A percentile compares a stretch with the other conserved stretches of the same genome.
Conservation (phyloP, 2,113 vertebrate genomes). For the Ammospiza nelsoni region DNA sequence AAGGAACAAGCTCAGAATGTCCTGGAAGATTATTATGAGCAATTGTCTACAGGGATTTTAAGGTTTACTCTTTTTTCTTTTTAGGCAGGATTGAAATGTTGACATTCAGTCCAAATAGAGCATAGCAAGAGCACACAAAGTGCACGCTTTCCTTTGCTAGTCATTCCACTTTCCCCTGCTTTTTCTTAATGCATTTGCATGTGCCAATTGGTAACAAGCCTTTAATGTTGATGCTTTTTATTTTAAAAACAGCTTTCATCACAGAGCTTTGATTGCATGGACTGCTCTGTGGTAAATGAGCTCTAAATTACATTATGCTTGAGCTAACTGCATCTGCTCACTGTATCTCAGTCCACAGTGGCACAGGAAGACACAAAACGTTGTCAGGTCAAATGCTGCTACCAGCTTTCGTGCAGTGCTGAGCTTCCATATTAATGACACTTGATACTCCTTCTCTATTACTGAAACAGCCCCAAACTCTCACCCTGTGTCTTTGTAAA, state of each 20-base stretch:
- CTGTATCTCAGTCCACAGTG: neutral
- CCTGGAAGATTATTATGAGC: neutral
- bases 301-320: constrained; percentile 15
- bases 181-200: constrained; percentile 2
- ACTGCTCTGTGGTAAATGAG: constrained; percentile 5
- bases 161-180: neutral
- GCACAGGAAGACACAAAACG: neutral
- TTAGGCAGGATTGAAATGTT: neutral
- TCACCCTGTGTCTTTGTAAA: neutral
- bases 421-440: neutral
- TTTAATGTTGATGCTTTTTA: constrained; percentile 7
- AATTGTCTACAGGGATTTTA: neutral
- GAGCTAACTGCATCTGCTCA: neutral
- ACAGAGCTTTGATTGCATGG: constrained; percentile 3
- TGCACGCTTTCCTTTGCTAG: neutral
- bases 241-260: constrained; percentile 29
- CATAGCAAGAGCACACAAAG: neutral
- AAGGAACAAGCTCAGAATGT: constrained; percentile 27
- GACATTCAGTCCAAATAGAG: neutral
- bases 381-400: neutral
- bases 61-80: neutral
- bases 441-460: neutral
- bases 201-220: neutral
- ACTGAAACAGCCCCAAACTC: neutral
- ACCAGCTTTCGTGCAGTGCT: neutral